Evolutionary conservation across 2,888 invertebrate species (phyloP), one percentile per base, ranked within the genome.

Genomic region (Cylindroiulus punctatus): DNA sequence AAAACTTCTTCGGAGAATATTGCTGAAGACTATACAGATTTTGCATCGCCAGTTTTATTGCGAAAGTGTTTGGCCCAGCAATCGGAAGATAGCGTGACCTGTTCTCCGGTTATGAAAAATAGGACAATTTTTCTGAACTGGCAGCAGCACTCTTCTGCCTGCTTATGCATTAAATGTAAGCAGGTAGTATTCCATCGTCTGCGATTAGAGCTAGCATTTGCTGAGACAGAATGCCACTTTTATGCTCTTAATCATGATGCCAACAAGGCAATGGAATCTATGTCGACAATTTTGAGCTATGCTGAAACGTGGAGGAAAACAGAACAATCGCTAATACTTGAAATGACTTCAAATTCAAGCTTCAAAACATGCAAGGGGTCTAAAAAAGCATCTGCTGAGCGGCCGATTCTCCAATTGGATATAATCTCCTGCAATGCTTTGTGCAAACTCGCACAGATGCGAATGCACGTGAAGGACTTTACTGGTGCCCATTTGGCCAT

Each of bases 401-500:
- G n/a, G 36, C 82, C 82, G 12, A 17, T 82, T n/a, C 82, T 82
- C 22, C 82, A 82, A n/a, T 22, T 82, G 19, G 82, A 82, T 36
- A 22, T 82, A 0, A 36, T 82, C n/a, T 17, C 42, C 5, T 82
- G 82, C 82, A 32, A 22, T 40, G 42, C 42, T n/a, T 82, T 82
- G 36, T 82, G 82, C 82, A 82, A 82, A 22, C 36, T 82, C 5
- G n/a, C 82, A 1, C 42, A 82, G n/a, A 82, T 82, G 82, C 82
- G 42, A 42, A 32, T 82, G 36, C 32, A 32, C 3, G 4, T 26
- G 36, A 32, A 82, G n/a, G 36, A 42, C 12, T 36, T 82, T 5
- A 17, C 36, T n/a, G 0, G 22, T 40, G 82, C 82, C 42, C 36
- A 82, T 82, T 36, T 40, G 36, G 42, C 36, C 7, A 32, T 82